phyloP scores from a whole-genome alignment of 1,140 invertebrate genomes.

The Octopus bimaculoides region DNA sequence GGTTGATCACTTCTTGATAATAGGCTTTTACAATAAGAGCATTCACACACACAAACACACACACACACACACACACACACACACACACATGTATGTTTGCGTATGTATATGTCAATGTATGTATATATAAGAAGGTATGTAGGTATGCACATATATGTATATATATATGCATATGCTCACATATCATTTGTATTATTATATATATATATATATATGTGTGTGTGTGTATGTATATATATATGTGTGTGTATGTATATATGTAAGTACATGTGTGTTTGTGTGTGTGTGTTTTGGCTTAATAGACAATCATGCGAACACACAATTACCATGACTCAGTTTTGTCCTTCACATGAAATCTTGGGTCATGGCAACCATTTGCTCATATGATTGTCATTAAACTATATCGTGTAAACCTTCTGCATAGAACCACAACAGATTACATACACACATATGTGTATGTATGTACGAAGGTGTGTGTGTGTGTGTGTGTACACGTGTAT shows the following conservation, averaged over 20 bases:
- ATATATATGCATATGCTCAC: not conserved
- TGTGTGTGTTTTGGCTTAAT: not conserved
- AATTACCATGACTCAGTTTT: not conserved
- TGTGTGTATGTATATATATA: not conserved
- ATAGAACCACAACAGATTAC: not conserved
- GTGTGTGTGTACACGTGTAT: not conserved
- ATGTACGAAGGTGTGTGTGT: not conserved
- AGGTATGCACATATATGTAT: not conserved
- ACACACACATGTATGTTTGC: not conserved
- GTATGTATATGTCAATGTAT: not conserved
- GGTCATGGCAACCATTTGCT: not conserved
- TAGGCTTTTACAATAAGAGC: not conserved
- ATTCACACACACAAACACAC: not conserved
- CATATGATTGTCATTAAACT: not conserved
- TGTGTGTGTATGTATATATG: not conserved
- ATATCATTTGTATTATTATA: not conserved
- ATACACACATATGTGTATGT: not conserved
- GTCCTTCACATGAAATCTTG: not conserved
- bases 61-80: not conserved
- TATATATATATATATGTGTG: not conserved
- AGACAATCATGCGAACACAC: not conserved
- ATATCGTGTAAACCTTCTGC: not conserved
- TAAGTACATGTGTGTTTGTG: not conserved
- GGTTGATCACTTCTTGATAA: too few species aligned
- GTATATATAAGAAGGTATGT: not conserved